Conservation (phyloP, 2,113 vertebrate species). For the Edolisoma coerulescens region DNA sequence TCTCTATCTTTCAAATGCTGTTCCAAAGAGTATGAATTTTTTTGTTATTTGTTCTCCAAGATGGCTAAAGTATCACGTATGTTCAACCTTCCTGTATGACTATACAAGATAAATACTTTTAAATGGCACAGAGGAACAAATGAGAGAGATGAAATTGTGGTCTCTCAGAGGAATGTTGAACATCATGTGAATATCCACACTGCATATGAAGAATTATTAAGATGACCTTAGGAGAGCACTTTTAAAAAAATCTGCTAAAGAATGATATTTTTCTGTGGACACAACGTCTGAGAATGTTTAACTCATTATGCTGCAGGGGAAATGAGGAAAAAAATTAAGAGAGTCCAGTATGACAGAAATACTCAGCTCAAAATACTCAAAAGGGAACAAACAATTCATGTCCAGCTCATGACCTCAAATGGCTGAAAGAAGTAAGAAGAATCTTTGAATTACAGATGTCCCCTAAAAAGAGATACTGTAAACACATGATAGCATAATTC, state of each 20-base stretch:
- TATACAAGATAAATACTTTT: background rate
- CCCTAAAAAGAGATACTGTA: background rate
- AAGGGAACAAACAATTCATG: background rate
- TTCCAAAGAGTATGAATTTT: background rate
- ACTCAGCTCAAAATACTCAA: background rate
- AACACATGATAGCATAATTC: background rate
- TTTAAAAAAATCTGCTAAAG: background rate
- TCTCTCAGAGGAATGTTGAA: background rate
- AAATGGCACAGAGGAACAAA: background rate
- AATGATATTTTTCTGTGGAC: background rate
- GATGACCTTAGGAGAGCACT: background rate
- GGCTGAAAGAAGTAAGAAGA: background rate
- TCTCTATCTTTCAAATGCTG: background rate
- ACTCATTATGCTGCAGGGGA: background rate
- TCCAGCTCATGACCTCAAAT: background rate
- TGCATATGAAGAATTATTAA: background rate
- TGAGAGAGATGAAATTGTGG: background rate
- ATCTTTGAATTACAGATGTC: background rate
- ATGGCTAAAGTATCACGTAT: background rate
- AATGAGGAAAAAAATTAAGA: background rate
- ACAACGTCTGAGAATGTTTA: background rate
- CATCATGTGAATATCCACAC: constrained; percentile 13
- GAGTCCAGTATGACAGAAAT: background rate
- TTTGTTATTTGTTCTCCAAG: background rate
- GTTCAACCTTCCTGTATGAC: background rate